phyloP scores from a whole-genome alignment of 2,888 invertebrate genomes.

The Caenorhabditis becei region DNA sequence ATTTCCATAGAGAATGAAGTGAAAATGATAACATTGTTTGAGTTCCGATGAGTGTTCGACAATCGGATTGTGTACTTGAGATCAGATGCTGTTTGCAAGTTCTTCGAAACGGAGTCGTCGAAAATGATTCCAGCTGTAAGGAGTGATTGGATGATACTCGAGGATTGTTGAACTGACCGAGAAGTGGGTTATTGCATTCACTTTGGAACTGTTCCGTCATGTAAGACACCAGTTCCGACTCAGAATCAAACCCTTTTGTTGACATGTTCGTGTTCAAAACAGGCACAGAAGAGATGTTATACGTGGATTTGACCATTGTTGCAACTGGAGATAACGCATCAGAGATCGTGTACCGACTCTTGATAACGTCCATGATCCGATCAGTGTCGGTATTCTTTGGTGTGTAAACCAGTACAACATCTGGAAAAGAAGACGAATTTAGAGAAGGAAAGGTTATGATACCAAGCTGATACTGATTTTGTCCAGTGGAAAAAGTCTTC shows the following conservation, averaged over 20 bases:
- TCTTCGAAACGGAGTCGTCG: conserved; percentile 66
- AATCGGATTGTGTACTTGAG: conserved; percentile 75
- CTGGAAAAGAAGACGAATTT: conserved; percentile 16
- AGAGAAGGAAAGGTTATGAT: neutral
- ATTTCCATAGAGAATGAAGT: no score
- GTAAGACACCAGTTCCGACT: conserved; percentile 82
- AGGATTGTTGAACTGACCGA: conserved; percentile 56
- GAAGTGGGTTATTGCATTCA: conserved; percentile 74
- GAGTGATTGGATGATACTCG: neutral
- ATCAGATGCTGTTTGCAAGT: conserved; percentile 35
- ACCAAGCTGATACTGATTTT: conserved; percentile 30
- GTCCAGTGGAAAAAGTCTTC: conserved; percentile 41
- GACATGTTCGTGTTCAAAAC: conserved; percentile 33
- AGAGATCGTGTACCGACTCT: conserved; percentile 31
- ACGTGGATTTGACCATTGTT: neutral
- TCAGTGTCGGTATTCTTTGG: conserved; percentile 62
- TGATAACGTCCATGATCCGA: conserved; percentile 64
- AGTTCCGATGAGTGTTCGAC: conserved; percentile 81
- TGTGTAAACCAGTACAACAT: conserved; percentile 71
- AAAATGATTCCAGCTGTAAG: conserved; percentile 76
- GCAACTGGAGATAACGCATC: neutral
- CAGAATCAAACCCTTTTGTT: conserved; percentile 79
- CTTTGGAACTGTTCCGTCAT: conserved; percentile 75
- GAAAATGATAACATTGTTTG: conserved; percentile 36
- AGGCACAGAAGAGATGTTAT: conserved; percentile 25